Evolutionary conservation across 1,140 invertebrate genomes (phyloP).

Genomic region (Cotesia vestalis): DNA sequence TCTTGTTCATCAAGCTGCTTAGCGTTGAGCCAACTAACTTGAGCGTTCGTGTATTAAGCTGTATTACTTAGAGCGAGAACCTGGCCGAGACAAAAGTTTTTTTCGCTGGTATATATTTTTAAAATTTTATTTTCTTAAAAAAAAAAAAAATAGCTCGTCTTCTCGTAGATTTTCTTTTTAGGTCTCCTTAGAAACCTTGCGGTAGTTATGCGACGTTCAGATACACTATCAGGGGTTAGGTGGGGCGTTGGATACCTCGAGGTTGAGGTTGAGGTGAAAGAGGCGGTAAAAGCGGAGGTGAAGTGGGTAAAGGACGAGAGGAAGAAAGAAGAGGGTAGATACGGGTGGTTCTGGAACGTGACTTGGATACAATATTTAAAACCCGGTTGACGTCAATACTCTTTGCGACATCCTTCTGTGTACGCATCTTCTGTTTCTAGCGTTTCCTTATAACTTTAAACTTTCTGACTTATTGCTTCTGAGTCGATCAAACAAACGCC

Average conservation of each 20-base stretch:
- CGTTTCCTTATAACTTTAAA: slow-evolving; percentile 16
- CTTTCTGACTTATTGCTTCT: background rate
- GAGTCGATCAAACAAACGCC: no score
- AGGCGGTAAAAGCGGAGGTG: slow-evolving; percentile 12
- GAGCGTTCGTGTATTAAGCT: background rate
- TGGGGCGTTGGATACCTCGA: background rate
- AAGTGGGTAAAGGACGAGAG: slow-evolving; percentile 16
- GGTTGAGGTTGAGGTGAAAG: slow-evolving; percentile 27
- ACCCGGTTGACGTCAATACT: slow-evolving; percentile 56
- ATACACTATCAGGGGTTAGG: background rate
- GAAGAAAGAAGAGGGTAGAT: slow-evolving; percentile 43
- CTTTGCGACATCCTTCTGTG: slow-evolving; percentile 40
- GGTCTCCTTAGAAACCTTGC: slow-evolving; percentile 56
- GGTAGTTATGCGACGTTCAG: slow-evolving; percentile 55
- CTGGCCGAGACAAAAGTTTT: background rate
- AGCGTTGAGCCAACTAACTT: background rate
- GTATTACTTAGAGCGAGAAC: no score
- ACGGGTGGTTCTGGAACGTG: slow-evolving; percentile 53
- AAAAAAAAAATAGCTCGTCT: slow-evolving; percentile 20
- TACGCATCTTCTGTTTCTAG: slow-evolving; percentile 36
- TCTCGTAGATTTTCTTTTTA: slow-evolving; percentile 37
- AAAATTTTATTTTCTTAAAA: slow-evolving; percentile 32
- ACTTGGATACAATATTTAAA: slow-evolving; percentile 61
- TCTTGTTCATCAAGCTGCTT: no score
- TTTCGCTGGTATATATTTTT: slow-evolving; percentile 11